Percentiles rank a stretch among this genome's conserved stretches.
Evolutionary conservation across 2,113 vertebrate species (phyloP).

Genomic region (Bucco capensis): DNA sequence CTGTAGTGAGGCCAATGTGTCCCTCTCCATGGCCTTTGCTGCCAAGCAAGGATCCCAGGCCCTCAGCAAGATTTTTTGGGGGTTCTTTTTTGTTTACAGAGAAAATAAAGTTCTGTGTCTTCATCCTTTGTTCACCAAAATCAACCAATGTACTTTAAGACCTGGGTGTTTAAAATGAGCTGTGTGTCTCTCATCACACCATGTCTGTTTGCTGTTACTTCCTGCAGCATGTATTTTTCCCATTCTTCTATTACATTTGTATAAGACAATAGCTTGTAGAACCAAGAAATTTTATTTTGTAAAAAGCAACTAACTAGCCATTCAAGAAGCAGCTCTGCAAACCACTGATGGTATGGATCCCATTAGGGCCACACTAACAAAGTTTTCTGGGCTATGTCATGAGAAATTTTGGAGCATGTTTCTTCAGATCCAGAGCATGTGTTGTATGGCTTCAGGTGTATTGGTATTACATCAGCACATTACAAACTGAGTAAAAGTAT

Average conservation of each 20-base stretch:
- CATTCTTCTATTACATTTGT: constrained; percentile 15
- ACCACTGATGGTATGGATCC: constrained; percentile 12
- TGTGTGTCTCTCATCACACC: not conserved
- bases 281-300: constrained; percentile 16
- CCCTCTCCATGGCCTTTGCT: not conserved
- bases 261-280: constrained; percentile 42
- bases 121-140: not conserved
- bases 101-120: not conserved
- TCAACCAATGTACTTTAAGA: not conserved
- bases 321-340: constrained; percentile 25
- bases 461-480: not conserved
- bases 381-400: not conserved
- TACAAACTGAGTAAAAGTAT: not conserved
- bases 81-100: not conserved
- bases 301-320: constrained; percentile 1
- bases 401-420: not conserved
- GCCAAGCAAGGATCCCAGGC: fast-evolving
- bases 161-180: not conserved
- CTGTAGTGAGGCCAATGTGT: fast-evolving
- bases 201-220: constrained; percentile 30
- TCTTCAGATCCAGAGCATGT: not conserved
- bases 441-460: not conserved
- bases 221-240: not conserved
- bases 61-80: not conserved
- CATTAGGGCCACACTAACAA: not conserved